Base-by-base conservation (phyloP, 1,140 invertebrate species). In the Hesperophylax magnus region DNA sequence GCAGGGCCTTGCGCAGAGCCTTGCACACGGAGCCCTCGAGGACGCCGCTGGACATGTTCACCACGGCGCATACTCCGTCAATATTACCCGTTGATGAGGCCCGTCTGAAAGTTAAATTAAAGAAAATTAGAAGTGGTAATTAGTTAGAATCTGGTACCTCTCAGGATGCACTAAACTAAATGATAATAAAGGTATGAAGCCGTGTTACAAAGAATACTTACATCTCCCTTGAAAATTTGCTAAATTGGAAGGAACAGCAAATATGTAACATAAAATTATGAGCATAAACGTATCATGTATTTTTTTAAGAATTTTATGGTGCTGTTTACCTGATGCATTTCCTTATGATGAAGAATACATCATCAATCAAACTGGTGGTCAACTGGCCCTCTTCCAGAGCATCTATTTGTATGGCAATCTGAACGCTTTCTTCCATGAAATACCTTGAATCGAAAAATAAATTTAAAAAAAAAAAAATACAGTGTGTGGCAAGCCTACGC, bases 341-440 rank as follows among this genome's bases (percentile, higher is more conserved):
- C 84, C 97, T 96, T 0, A 99, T 93, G 82, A 99, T 98, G 87
- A 98, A 99, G 88, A 99, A 99, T 3, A 98, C 94, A 91, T 99
- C 98, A 89, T 99, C 98, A 0, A 99, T 95, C 91, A 99, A 95
- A 84, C 96, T 98, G 0, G 98, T 98, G 3, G 94, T 96, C 79
- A 95, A 91, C 67, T 95, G 93, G 31, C 93, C 93, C 2, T 85
- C 80, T 81, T 94, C 94, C 53, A 94, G 88, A 0, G 90, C 91
- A 85, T 99, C 97, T 92, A 99, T 93, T 79, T 93, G 93, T 58
- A 99, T 93, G 22, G 98, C 98, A 89, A 99, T 99, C 39, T 94
- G 92, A 0, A 99, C 95, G 86, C 97, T 99, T 89, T 99, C 97
- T 84, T 96, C 95, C 92, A 99, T 95, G 87, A 98, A 99, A 89